Percentiles rank a stretch among this genome's conserved stretches.
Conservation (phyloP, 2,797 vertebrate genomes). For the Falco berigora region DNA sequence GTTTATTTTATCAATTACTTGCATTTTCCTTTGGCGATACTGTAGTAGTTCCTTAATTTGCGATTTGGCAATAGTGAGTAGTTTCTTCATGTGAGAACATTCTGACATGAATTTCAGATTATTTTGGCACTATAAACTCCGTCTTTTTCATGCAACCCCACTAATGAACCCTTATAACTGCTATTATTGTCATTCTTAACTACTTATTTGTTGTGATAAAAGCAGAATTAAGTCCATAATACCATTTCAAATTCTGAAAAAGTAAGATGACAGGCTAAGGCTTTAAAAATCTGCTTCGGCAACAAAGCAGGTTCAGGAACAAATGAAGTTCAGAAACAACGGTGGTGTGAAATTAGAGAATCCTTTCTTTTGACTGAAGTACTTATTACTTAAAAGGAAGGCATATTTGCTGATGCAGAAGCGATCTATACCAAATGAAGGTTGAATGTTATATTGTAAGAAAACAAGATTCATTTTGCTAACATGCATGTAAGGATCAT, state of each 20-base stretch:
- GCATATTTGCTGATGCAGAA: background rate
- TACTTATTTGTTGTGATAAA: background rate
- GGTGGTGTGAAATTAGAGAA: background rate
- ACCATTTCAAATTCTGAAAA: background rate
- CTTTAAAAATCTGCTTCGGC: background rate
- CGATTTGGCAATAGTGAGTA: background rate
- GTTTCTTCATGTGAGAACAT: background rate
- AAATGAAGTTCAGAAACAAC: background rate
- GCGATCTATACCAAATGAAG: background rate
- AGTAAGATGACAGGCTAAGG: background rate
- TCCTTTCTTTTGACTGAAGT: background rate
- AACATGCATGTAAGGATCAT: background rate
- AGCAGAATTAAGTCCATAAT: background rate
- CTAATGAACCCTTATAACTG: background rate
- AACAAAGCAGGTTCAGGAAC: background rate
- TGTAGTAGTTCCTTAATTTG: background rate
- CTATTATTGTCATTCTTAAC: background rate
- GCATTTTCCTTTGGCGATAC: background rate
- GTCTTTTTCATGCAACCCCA: background rate
- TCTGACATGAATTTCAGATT: background rate
- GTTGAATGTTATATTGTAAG: background rate
- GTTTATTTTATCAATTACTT: background rate
- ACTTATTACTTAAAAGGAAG: background rate
- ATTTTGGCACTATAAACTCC: background rate
- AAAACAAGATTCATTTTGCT: conserved; percentile 16